Conservation (phyloP, 2,113 vertebrate genomes). For the Seriola dumerili region DNA sequence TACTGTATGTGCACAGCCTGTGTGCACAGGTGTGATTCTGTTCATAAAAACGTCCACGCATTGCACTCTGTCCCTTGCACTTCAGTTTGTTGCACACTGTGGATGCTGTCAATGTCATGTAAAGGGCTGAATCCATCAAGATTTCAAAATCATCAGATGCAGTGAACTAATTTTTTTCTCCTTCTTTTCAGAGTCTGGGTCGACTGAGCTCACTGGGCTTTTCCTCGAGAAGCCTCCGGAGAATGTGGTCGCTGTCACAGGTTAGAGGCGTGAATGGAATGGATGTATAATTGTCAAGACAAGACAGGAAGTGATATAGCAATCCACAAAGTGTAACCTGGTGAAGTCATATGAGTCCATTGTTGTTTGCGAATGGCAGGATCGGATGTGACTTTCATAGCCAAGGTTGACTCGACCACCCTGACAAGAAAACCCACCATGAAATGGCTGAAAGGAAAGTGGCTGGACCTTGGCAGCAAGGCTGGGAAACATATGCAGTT, state of each 20-base stretch:
- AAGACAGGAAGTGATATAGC: neutral
- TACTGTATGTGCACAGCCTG: neutral
- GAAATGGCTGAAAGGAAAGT: conserved; percentile 95
- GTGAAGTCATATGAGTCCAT: neutral
- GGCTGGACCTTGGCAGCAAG: conserved; percentile 91
- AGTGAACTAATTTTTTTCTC: conserved; percentile 1
- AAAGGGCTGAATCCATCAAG: neutral
- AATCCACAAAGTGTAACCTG: neutral
- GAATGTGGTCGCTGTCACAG: conserved; percentile 67
- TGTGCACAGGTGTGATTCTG: neutral
- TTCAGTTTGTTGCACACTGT: conserved; percentile 23
- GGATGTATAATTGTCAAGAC: neutral
- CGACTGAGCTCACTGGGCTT: conserved; percentile 82
- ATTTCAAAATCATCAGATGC: neutral
- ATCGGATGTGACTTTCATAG: conserved; percentile 73
- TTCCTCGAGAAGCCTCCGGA: conserved; percentile 84
- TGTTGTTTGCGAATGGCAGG: conserved; percentile 77
- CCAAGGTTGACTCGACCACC: conserved; percentile 86
- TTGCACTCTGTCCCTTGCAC: conserved; percentile 10
- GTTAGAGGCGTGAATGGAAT: conserved; percentile 62
- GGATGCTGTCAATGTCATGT: neutral
- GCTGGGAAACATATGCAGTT: conserved; percentile 90
- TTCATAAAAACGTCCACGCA: neutral
- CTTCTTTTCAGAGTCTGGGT: conserved; percentile 53
- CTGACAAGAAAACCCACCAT: conserved; percentile 84